phyloP scores from a whole-genome alignment of 2,113 vertebrate genomes.

The Gambusia holbrooki region DNA sequence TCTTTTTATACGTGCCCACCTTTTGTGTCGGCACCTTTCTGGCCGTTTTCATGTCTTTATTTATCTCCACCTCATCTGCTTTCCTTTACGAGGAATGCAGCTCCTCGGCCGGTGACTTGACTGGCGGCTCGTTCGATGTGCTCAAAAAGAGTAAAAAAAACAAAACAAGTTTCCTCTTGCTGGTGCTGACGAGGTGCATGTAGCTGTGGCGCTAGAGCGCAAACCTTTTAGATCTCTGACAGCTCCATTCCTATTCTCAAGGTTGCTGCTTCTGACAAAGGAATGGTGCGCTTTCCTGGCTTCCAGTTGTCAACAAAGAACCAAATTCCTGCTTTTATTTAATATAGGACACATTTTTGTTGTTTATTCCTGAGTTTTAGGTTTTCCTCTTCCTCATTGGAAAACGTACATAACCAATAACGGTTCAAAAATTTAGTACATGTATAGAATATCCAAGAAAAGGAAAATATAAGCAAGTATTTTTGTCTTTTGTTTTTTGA shows the following conservation, averaged over 20 bases:
- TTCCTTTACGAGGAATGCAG: conserved; percentile 24
- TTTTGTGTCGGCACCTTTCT: conserved; percentile 20
- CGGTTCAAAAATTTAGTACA: neutral
- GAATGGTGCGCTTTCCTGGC: neutral
- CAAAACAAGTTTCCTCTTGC: conserved; percentile 33
- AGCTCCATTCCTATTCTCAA: conserved; percentile 13
- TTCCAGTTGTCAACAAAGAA: conserved; percentile 14
- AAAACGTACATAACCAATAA: neutral
- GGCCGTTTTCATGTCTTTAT: conserved; percentile 41
- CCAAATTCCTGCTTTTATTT: neutral
- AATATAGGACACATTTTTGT: neutral
- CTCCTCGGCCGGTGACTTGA: conserved; percentile 30
- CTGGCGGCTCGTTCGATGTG: conserved; percentile 30
- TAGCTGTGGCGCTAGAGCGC: conserved; percentile 8
- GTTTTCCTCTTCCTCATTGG: neutral
- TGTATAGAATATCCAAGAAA: neutral
- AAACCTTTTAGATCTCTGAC: conserved; percentile 9
- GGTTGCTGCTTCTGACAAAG: neutral
- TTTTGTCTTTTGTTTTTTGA: neutral
- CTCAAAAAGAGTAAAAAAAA: conserved; percentile 16
- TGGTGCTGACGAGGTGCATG: conserved; percentile 22
- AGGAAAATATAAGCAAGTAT: neutral
- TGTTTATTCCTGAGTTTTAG: neutral
- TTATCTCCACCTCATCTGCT: conserved; percentile 6
- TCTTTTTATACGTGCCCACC: conserved; percentile 36